These are phyloP conservation scores for Phalacrocorax brasilianus DNA, from an alignment of 2,113 vertebrate genomes.

Conservation along the genomic window DNA sequence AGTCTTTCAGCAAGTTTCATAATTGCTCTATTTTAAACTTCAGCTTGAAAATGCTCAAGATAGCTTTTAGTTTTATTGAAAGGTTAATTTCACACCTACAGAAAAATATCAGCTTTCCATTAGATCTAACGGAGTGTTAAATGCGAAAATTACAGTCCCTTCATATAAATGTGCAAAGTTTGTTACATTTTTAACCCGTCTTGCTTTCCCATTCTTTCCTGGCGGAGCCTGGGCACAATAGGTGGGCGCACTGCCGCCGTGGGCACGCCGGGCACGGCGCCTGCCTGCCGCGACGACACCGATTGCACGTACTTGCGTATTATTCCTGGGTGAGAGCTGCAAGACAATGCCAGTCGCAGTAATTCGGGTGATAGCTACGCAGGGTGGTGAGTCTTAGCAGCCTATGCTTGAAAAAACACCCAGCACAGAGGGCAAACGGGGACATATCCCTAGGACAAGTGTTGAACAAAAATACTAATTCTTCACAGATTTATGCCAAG, in stretches of 20 bases:
- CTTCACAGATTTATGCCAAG: background rate
- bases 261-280: background rate
- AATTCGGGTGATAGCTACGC: background rate
- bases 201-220: background rate
- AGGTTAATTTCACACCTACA: constrained; percentile 70
- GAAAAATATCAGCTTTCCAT: constrained; percentile 54
- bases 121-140: constrained; percentile 53
- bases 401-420: background rate
- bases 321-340: background rate
- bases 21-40: constrained; percentile 76
- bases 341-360: accelerated
- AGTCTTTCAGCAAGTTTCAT: constrained; percentile 61
- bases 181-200: background rate
- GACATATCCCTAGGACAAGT: background rate
- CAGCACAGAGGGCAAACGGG: background rate
- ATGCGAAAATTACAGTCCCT: constrained; percentile 32
- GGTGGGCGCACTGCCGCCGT: accelerated
- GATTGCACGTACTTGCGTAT: accelerated
- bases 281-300: background rate
- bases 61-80: constrained; percentile 69
- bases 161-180: background rate
- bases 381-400: background rate
- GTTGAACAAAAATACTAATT: background rate
- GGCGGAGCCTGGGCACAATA: accelerated
- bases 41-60: constrained; percentile 60